These are phyloP conservation scores for Anniella stebbinsi DNA, from an alignment of 2,797 vertebrate species.

Conservation along the genomic window DNA sequence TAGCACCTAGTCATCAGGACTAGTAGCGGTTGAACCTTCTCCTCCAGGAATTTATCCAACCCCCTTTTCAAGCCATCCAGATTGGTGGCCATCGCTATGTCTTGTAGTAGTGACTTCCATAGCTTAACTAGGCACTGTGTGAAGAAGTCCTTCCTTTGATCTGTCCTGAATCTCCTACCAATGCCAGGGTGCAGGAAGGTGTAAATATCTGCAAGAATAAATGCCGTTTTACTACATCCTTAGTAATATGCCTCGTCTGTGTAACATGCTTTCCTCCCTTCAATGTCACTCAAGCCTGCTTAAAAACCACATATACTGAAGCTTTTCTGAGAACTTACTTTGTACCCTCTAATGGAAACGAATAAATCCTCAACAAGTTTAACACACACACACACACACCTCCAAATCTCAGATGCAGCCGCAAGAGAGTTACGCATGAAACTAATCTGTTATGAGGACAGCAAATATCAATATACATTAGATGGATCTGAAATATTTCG, in stretches of 20 bases:
- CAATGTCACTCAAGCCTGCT: accelerated
- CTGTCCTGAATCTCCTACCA: no score
- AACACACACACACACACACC: not conserved
- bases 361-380: not conserved
- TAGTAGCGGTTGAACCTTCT: no score
- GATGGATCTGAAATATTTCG: conserved; percentile 55
- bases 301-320: not conserved
- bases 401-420: conserved; percentile 1
- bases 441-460: conserved; percentile 53
- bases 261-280: not conserved
- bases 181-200: not conserved
- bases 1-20: no score
- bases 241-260: not conserved
- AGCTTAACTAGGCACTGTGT: no score
- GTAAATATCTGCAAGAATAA: not conserved
- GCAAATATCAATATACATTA: conserved; percentile 43
- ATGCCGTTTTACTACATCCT: not conserved
- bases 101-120: no score
- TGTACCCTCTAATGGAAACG: not conserved
- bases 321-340: conserved; percentile 14
- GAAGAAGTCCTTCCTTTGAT: no score
- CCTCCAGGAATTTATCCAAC: no score
- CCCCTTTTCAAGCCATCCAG: no score
- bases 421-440: conserved; percentile 46
- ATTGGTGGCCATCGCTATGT: no score